These are phyloP conservation scores for Sitta carolinensis DNA, from an alignment of 2,797 vertebrate genomes.

Conservation along the genomic window DNA sequence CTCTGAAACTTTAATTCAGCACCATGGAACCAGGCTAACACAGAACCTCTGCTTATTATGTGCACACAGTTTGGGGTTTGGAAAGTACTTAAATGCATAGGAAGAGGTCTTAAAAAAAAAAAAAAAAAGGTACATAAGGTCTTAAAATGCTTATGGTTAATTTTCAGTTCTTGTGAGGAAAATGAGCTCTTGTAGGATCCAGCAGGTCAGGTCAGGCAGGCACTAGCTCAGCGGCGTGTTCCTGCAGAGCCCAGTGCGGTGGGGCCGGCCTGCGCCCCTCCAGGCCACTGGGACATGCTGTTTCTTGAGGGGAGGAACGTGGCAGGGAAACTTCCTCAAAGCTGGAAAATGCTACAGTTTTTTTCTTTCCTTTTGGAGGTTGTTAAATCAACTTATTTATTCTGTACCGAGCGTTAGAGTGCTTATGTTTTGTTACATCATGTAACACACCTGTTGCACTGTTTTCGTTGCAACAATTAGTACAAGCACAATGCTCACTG, in stretches of 20 bases:
- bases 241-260: neutral
- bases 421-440: conserved; percentile 2
- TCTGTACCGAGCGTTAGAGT: neutral
- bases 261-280: accelerated
- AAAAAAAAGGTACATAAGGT: neutral
- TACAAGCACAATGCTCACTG: neutral
- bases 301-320: neutral
- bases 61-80: neutral
- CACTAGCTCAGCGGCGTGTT: neutral
- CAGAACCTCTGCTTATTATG: neutral
- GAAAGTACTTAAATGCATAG: neutral
- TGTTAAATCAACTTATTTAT: neutral
- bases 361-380: neutral
- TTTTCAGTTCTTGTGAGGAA: neutral
- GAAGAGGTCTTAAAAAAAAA: neutral
- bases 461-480: neutral
- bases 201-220: neutral
- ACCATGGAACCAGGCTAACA: accelerated
- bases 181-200: neutral
- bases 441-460: neutral
- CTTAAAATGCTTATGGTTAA: neutral
- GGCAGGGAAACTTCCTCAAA: neutral
- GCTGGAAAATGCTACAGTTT: neutral
- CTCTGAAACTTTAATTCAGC: neutral
- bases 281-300: accelerated